Base-by-base conservation (phyloP, 2,113 vertebrate genomes). In the Grus americana region DNA sequence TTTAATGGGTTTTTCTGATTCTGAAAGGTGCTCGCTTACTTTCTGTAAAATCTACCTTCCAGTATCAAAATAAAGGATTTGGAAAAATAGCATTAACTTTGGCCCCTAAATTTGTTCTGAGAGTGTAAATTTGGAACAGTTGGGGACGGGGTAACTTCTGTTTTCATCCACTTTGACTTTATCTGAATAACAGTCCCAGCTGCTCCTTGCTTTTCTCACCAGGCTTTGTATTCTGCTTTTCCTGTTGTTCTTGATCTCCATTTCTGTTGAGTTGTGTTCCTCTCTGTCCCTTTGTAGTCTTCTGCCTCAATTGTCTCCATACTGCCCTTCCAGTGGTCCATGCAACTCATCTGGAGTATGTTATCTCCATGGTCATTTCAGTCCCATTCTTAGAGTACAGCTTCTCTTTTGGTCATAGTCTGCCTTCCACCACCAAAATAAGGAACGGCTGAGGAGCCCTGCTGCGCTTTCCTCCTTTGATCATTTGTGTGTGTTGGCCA, bases 61-160 rank as follows among this genome's bases (percentile, higher is more conserved):
- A 22, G 26, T 27, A 32, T 5, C 36, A 84, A 91, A 92, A 18
- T 40, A 67, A 62, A 86, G 44, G 50, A 27, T 90, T 3, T 58
- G 38, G 42, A 8, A 76, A 78, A 79, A 44, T 15, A 9, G 17
- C 12, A 12, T 84, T 52, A 36, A 78, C 19, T 91, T 71, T 26
- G 13, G 6, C 70, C 11, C 29, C 68, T 79, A 5, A 18, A n/a
- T 47, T 94, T 73, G 24, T 79, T 88, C 14, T 0, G 5, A 16
- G 30, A 59, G 16, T 14, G 4, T 78, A 71, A 79, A 63, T 62
- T 34, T 17, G 59, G 34, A 78, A 24, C 10, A 44, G 7, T 0
- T 19, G 8, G 13, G 6, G 3, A 2, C 0, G 1, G 4, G 16
- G 1, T 86, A 36, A 30, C 34, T 86, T 61, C 19, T 47, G 3